phyloP scores from a whole-genome alignment of 2,888 invertebrate species.

The Spatulosminthurus flaviceps region DNA sequence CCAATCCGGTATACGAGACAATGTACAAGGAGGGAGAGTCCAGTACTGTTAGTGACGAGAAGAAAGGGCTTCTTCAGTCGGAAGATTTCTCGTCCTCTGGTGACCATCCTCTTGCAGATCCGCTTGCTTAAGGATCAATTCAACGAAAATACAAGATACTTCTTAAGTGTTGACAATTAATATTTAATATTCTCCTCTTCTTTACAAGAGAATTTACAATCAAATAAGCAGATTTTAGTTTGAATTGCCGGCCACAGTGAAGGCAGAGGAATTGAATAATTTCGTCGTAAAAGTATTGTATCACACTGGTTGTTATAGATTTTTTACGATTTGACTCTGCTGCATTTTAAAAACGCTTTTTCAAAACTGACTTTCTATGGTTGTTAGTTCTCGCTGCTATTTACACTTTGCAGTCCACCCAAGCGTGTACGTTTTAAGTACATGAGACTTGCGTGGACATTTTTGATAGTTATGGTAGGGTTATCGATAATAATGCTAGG shows the following conservation, averaged over 20 bases:
- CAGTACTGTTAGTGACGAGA: constrained; percentile 65
- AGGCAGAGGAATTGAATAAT: too few relatives aligned
- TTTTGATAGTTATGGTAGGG: neutral
- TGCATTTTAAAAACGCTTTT: too few relatives aligned
- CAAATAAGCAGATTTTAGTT: too few relatives aligned
- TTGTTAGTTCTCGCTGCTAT: too few relatives aligned
- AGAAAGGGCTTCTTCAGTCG: constrained; percentile 66
- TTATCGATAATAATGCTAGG: neutral
- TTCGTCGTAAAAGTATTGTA: too few relatives aligned
- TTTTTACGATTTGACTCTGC: too few relatives aligned
- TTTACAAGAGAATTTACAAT: too few relatives aligned
- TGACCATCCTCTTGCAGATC: constrained; percentile 63
- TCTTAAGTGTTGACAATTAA: neutral
- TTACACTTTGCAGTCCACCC: neutral
- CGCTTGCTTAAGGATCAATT: constrained; percentile 55
- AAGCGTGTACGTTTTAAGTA: neutral
- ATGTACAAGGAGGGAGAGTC: constrained; percentile 71
- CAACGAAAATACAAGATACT: neutral
- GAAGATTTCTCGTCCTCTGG: constrained; percentile 63
- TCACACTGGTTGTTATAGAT: too few relatives aligned
- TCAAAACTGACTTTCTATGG: too few relatives aligned
- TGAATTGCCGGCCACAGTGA: too few relatives aligned
- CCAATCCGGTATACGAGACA: constrained; percentile 87
- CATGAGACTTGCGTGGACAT: neutral
- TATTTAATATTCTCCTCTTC: too few relatives aligned